Evolutionary conservation across 2,888 invertebrate genomes (phyloP), one percentile per base, ranked within the genome.

Genomic region (Megamerina dolium): DNA sequence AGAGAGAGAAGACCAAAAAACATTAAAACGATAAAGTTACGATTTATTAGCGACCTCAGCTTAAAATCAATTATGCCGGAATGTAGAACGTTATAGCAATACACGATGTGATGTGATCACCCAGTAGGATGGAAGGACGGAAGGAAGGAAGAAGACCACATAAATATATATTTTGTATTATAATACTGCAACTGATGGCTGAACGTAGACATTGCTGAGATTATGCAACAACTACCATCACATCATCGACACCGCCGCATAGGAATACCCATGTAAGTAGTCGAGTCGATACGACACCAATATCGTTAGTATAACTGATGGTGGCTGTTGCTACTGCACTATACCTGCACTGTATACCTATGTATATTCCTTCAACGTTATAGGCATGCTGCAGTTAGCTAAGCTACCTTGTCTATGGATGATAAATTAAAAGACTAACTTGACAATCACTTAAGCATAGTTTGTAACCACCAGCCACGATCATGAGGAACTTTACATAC

Each of bases 371-470:
- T 23, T n/a, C n/a, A n/a, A n/a, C n/a, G n/a, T n/a, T n/a, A n/a
- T n/a, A n/a, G n/a, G 23, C 23, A 8, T 6, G 23, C 23, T 23
- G 23, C 23, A 8, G 23, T 23, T 23, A 10, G 6, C 34, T 48
- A 43, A 39, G 45, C 43, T 52, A 46, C 55, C 61, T 64, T 64
- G 66, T 65, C 64, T 63, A 64, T 65, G 60, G 62, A 64, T 64
- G 64, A 65, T 65, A 65, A 65, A 65, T 65, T 65, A 66, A 65
- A 65, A 65, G 64, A 64, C 64, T 63, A 65, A 65, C 64, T 65
- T 65, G 64, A 65, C 64, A 65, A 65, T 65, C 64, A 65, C 64
- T 65, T 65, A 65, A 65, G 66, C 63, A 58, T 64, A 64, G 64
- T 65, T 65, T 65, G 66, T 65, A 64, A 61, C 41, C 46, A 38